Base-by-base conservation (phyloP, 2,797 vertebrate species). In the Okamejei kenojei region DNA sequence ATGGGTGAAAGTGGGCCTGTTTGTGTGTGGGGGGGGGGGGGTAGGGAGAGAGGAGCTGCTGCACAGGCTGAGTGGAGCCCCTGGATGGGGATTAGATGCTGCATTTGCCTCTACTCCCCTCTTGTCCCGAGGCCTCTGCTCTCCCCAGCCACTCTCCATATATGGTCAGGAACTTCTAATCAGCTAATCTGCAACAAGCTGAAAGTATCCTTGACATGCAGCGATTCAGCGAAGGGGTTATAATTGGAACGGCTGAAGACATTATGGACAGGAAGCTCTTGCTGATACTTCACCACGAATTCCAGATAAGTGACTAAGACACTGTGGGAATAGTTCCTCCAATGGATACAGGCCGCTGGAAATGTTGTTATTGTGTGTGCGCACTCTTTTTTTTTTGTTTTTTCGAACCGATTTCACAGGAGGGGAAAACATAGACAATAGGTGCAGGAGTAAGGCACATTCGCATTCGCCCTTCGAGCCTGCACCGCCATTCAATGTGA, bases 181-280 rank as follows among this genome's bases (percentile, higher is more conserved):
- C 29, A 17, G 5, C 58, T 86, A 32, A 86, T 86, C 58, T 15
- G 1, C 82, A 65, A 61, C 45, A 54, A 54, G 61, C 7, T n/a
- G 26, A 65, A 61, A n/a, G 82, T 65, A 19, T 32, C 13, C 29
- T 65, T 32, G 81, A 84, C 26, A 61, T 54, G 58, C 58, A 63
- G 7, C 58, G 15, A 13, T 84, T 29, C 81, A n/a, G 38, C 23
- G 11, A 13, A 29, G 1, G 13, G 19, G 82, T 86, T 86, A 63
- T 65, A 86, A 86, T 32, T 86, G 82, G 58, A 86, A 61, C 82
- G 63, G 17, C 32, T 86, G 61, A 19, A 86, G 82, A 86, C 58
- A 7, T 17, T 86, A 61, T 86, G 26, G 26, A 15, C 82, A 65
- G 82, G 82, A 86, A 86, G 58, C 65, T 32, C 58, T 86, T 61